Conservation (phyloP, 1,140 invertebrate genomes). For the Drosophila miranda region DNA sequence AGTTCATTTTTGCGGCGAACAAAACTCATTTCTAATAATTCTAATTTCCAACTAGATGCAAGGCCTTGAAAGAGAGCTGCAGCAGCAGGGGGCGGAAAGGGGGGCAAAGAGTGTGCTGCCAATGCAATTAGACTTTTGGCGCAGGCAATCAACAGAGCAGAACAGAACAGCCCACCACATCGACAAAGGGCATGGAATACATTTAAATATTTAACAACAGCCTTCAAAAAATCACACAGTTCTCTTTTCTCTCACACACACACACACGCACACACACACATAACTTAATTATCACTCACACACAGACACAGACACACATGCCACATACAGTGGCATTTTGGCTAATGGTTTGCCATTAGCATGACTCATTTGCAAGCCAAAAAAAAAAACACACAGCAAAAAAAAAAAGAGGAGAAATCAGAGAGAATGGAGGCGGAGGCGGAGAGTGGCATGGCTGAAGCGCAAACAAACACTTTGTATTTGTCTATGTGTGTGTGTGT, state of each 20-base stretch:
- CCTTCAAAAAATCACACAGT: conserved; percentile 73
- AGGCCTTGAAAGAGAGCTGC: conserved; percentile 34
- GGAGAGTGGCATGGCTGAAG: conserved; percentile 35
- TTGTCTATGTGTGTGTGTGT: conserved; percentile 21
- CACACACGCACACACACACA: conserved; percentile 43
- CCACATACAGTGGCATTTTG: conserved; percentile 58
- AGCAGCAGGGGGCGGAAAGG: no score
- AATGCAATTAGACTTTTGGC: conserved; percentile 70
- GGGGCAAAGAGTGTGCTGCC: conserved; percentile 5
- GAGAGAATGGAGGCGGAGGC: conserved; percentile 11
- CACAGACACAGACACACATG: conserved; percentile 21
- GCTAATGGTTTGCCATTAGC: conserved; percentile 79
- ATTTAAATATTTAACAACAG: conserved; percentile 78
- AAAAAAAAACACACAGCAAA: conserved; percentile 3
- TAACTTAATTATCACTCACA: conserved; percentile 59
- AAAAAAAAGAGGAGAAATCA: conserved; percentile 2
- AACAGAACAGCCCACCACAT: conserved; percentile 34
- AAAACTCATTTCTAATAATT: no score
- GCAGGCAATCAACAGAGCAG: conserved; percentile 23
- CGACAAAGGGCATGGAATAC: conserved; percentile 47
- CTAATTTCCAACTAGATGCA: no score
- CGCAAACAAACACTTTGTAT: conserved; percentile 51
- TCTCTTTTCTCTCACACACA: conserved; percentile 52
- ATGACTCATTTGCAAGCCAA: conserved; percentile 75
- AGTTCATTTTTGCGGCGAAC: no score